These are phyloP conservation scores for Saturnia pavonia DNA, from an alignment of 2,888 invertebrate genomes.

Conservation along the genomic window DNA sequence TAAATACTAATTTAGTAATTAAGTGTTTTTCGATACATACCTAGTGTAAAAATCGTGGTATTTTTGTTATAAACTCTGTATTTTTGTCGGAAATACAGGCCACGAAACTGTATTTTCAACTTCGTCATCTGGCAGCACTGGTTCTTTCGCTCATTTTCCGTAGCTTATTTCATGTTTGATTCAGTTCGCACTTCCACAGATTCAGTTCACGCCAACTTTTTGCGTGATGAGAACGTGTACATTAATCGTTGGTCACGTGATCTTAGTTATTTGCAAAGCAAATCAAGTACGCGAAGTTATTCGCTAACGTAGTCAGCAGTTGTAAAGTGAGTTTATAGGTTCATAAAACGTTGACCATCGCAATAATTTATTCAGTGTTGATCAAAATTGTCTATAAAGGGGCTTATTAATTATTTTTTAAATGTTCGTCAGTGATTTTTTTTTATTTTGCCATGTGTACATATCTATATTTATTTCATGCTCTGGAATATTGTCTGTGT, in stretches of 20 bases:
- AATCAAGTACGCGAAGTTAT: neutral
- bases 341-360: neutral
- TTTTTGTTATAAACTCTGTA: too few species aligned
- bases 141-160: neutral
- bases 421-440: neutral
- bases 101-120: too few species aligned
- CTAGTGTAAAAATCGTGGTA: too few species aligned
- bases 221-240: neutral
- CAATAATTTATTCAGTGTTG: neutral
- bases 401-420: neutral
- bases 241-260: neutral
- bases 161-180: too few species aligned
- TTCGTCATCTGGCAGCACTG: neutral
- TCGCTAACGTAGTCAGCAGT: neutral
- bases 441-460: neutral
- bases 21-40: too few species aligned
- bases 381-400: neutral
- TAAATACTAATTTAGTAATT: too few species aligned
- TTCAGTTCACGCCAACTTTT: neutral
- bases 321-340: neutral
- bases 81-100: too few species aligned
- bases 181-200: too few species aligned
- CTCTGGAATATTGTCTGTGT: neutral
- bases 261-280: neutral
- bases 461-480: neutral